phyloP scores from a whole-genome alignment of 2,113 vertebrate species.

The Tupaia chinensis region DNA sequence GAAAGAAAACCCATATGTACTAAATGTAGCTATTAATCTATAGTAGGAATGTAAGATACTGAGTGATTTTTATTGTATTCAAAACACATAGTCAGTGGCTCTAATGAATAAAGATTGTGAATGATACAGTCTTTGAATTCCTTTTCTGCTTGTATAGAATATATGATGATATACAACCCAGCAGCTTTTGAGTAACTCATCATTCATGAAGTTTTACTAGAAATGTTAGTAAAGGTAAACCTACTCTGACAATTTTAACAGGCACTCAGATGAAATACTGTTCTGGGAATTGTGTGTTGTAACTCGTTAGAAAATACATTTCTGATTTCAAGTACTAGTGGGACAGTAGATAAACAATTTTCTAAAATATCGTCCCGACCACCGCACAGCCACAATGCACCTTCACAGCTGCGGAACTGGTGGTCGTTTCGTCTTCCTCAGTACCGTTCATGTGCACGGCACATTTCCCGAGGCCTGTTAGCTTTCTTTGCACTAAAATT shows the following conservation, averaged over 20 bases:
- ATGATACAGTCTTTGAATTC: neutral
- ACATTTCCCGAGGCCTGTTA: neutral
- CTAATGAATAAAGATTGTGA: neutral
- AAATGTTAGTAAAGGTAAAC: neutral
- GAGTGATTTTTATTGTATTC: neutral
- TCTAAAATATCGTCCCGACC: neutral
- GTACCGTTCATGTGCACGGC: neutral
- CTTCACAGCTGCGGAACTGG: neutral
- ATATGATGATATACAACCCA: neutral
- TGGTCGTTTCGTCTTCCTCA: neutral
- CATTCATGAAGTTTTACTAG: neutral
- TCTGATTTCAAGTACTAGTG: neutral
- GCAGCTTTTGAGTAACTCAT: neutral
- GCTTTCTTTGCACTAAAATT: neutral
- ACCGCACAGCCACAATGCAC: neutral
- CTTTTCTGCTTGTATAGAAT: neutral
- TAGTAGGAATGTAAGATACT: neutral
- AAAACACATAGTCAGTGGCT: neutral
- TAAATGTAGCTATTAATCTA: neutral
- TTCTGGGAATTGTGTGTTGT: neutral
- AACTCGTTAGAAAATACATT: neutral
- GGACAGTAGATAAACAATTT: neutral
- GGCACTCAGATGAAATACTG: neutral
- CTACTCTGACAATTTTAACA: neutral
- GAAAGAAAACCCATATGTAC: neutral